Base-by-base conservation (phyloP, 2,888 invertebrate species). In the Microdon myrmicae region DNA sequence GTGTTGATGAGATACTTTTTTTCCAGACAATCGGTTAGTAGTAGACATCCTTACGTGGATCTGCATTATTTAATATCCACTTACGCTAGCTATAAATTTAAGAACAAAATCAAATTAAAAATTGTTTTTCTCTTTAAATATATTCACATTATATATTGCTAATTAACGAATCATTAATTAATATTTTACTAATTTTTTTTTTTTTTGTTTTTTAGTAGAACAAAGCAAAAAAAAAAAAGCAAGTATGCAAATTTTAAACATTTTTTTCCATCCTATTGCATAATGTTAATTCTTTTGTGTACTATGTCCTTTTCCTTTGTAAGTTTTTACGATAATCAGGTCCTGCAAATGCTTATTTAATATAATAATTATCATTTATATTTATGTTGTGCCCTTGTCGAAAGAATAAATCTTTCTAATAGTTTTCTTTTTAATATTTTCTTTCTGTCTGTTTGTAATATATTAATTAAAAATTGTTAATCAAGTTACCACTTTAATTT, bases 361-460 rank as follows among this genome's bases (percentile, higher is more conserved):
- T n/a, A n/a, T n/a, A n/a, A n/a, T n/a, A n/a, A n/a, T 49, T 20
- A 13, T 31, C n/a, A 16, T 29, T 22, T 44, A n/a, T 56, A 43
- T 45, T 39, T 55, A 45, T 32, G 31, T 61, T 61, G 34, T 61
- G 28, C 34, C 43, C 39, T 55, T 41, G 45, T 26, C 31, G 22
- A 47, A 35, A 35, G 0, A 19, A 20, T 4, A 32, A 48, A 31
- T 3, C 14, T 22, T 14, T 26, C 16, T 14, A 9, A 39, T 19
- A 19, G 6, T 45, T 38, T 25, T 29, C 4, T 51, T 32, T 41
- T 20, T 25, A 28, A 28, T 5, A 3, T 25, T 28, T 25, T 9
- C 31, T 39, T 26, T 64, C 45, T 59, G 45, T 47, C 53, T 64
- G 45, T 45, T 61, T 64, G 64, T 64, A 64, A 64, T 64, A 64